Conservation (phyloP, 2,113 vertebrate species). For the Crotalus helleri region DNA sequence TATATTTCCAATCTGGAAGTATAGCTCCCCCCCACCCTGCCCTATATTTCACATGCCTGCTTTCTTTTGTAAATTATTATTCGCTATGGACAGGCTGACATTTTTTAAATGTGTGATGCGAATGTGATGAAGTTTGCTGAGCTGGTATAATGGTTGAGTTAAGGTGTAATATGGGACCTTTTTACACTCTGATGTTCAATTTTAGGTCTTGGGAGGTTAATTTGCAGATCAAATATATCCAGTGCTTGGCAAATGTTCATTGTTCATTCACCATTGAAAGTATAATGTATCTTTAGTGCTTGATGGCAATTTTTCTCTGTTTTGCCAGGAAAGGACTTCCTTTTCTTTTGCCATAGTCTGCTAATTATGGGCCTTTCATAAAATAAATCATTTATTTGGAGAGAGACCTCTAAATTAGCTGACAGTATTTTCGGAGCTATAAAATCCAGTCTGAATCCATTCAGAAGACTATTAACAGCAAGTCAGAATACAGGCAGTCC, state of each 20-base stretch:
- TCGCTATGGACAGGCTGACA: conserved; percentile 45
- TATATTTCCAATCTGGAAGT: conserved; percentile 42
- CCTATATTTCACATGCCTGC: conserved; percentile 54
- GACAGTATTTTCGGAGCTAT: not conserved
- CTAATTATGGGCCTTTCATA: not conserved
- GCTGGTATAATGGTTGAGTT: conserved; percentile 61
- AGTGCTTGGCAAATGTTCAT: not conserved
- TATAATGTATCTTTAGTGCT: conserved; percentile 3
- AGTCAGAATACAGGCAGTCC: not conserved
- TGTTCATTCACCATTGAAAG: conserved; percentile 8
- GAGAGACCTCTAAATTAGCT: not conserved
- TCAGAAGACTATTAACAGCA: not conserved
- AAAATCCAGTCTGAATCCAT: not conserved
- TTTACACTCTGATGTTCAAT: conserved; percentile 51
- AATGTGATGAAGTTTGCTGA: conserved; percentile 60
- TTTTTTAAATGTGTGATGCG: conserved; percentile 37
- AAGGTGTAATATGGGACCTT: conserved; percentile 49
- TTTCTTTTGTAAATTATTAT: conserved; percentile 62
- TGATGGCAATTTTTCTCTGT: not conserved
- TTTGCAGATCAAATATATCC: conserved; percentile 46
- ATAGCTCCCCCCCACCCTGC: conserved; percentile 18
- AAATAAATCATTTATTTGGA: not conserved
- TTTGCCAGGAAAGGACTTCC: not conserved
- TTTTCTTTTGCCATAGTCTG: not conserved
- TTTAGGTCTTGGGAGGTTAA: conserved; percentile 59